Conservation (phyloP, 2,888 invertebrate species). For the Xanthia icteritia region DNA sequence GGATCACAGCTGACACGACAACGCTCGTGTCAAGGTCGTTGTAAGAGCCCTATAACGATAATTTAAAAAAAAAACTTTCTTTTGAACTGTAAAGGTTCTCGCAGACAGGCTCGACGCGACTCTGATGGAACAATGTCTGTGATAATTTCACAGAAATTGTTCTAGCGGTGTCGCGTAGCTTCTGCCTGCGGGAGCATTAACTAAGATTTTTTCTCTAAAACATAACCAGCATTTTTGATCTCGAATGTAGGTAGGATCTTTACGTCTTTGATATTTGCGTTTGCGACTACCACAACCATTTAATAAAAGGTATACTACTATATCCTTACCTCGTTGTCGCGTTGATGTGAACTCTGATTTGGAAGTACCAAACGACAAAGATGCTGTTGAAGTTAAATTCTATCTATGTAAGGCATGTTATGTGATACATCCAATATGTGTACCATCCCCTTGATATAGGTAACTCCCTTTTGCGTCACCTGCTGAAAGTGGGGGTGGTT, state of each 20-base stretch:
- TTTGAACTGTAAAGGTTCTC: too few species aligned
- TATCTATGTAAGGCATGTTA: background rate
- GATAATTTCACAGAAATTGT: too few species aligned
- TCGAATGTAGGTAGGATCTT: background rate
- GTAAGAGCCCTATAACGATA: background rate
- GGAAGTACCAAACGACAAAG: background rate
- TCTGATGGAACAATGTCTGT: too few species aligned
- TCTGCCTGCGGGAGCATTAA: too few species aligned
- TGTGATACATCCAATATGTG: background rate
- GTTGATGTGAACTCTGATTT: background rate
- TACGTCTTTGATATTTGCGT: background rate
- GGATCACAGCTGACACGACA: background rate
- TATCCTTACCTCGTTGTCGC: background rate
- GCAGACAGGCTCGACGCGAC: too few species aligned
- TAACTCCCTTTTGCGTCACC: background rate
- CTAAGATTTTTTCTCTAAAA: background rate
- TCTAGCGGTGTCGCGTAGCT: too few species aligned
- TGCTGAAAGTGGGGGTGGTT: background rate
- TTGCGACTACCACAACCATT: background rate
- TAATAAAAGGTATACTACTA: background rate
- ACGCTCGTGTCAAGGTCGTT: background rate
- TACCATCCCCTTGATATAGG: background rate
- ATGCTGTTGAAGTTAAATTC: background rate
- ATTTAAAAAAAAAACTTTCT: background rate
- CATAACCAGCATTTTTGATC: background rate